Conservation (phyloP, 2,797 vertebrate genomes). For the Microcaecilia unicolor region DNA sequence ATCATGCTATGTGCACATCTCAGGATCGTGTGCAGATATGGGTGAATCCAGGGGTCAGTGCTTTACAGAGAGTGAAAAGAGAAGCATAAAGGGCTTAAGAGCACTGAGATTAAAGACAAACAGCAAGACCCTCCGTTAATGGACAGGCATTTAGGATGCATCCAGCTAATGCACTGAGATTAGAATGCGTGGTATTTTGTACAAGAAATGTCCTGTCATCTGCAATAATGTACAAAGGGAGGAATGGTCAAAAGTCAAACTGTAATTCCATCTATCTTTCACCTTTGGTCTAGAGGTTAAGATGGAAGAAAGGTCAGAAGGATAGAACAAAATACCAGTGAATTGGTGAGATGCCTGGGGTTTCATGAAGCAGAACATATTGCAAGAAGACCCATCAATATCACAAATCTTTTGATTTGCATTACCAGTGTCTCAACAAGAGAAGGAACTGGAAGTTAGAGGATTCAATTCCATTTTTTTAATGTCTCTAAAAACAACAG, state of each 20-base stretch:
- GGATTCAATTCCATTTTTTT: conserved; percentile 9
- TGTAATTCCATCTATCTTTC: conserved; percentile 29
- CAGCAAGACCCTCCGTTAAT: conserved; percentile 26
- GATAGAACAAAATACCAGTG: conserved; percentile 7
- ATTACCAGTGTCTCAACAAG: not conserved
- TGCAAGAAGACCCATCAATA: conserved; percentile 19
- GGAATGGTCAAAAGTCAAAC: conserved; percentile 12
- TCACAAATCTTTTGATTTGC: conserved; percentile 22
- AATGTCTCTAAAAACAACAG: conserved; percentile 6
- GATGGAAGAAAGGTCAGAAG: conserved; percentile 8
- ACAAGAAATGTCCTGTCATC: conserved; percentile 6
- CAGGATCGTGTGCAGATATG: too few relatives aligned
- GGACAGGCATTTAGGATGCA: conserved; percentile 26
- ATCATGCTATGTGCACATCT: too few relatives aligned
- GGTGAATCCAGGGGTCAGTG: too few relatives aligned
- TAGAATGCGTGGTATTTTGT: conserved; percentile 25
- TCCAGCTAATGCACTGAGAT: conserved; percentile 24
- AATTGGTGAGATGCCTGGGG: conserved; percentile 13
- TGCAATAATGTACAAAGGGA: conserved; percentile 16
- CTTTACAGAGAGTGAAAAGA: conserved; percentile 7
- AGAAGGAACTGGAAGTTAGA: conserved; percentile 10
- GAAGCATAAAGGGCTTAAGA: rapidly evolving
- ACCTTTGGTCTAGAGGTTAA: conserved; percentile 5
- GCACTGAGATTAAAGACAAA: conserved; percentile 29
- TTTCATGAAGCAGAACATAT: conserved; percentile 15